These are phyloP conservation scores for Archaeoteleia sp. DNA, from an alignment of 2,888 invertebrate genomes.

Conservation along the genomic window DNA sequence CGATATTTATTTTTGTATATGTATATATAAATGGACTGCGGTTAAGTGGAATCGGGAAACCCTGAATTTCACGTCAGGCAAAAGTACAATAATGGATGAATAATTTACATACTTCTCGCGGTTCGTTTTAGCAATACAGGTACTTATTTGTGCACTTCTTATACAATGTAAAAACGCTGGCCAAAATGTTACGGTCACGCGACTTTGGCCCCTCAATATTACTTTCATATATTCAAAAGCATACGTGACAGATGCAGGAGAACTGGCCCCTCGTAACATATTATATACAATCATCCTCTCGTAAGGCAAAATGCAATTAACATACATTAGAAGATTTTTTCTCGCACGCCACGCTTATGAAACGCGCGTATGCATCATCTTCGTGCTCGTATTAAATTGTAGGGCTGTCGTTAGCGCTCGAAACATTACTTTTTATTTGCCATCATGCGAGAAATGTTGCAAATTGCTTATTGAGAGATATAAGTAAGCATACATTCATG, in stretches of 20 bases:
- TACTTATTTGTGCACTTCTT: slow-evolving; percentile 48
- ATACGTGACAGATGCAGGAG: slow-evolving; percentile 51
- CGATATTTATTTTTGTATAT: slow-evolving; percentile 8
- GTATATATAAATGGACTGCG: slow-evolving; percentile 22
- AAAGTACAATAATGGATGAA: slow-evolving; percentile 47
- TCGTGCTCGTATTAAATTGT: slow-evolving; percentile 48
- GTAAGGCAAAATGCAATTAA: slow-evolving; percentile 50
- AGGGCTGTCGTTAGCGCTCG: slow-evolving; percentile 40
- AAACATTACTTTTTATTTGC: slow-evolving; percentile 23
- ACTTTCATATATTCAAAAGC: slow-evolving; percentile 45
- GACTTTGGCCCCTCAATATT: slow-evolving; percentile 50
- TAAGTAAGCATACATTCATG: slow-evolving; percentile 1
- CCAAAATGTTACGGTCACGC: slow-evolving; percentile 53
- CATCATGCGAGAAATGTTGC: slow-evolving; percentile 10
- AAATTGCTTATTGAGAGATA: slow-evolving; percentile 19
- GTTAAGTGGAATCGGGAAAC: slow-evolving; percentile 46
- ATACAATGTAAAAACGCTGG: slow-evolving; percentile 47
- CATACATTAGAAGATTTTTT: slow-evolving; percentile 52
- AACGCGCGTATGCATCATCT: slow-evolving; percentile 32
- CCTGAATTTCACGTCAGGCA: slow-evolving; percentile 47
- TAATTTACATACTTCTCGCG: slow-evolving; percentile 50
- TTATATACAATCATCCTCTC: slow-evolving; percentile 53
- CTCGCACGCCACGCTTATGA: slow-evolving; percentile 48
- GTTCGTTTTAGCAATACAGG: slow-evolving; percentile 43
- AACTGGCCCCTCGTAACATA: slow-evolving; percentile 43